phyloP scores from a whole-genome alignment of 2,113 vertebrate genomes.

The Chiloscyllium plagiosum region DNA sequence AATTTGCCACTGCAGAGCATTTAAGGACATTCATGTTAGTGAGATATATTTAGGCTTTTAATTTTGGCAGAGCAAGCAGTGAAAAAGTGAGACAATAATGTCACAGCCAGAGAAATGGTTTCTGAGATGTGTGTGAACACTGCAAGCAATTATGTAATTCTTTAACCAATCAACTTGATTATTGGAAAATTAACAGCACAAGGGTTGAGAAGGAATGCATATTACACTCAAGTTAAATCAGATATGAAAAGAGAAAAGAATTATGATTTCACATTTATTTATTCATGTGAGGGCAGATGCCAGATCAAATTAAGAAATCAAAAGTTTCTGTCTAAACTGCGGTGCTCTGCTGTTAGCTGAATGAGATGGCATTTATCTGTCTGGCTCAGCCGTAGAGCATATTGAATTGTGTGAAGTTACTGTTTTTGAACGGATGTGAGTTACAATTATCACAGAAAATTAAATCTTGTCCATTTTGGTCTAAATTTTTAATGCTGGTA shows the following conservation, averaged over 20 bases:
- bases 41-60: too few species aligned
- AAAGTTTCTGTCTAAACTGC: neutral
- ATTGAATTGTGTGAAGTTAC: neutral
- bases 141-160: too few species aligned
- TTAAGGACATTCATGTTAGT: too few species aligned
- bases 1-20: too few species aligned
- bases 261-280: neutral
- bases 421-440: neutral
- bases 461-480: neutral
- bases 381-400: neutral
- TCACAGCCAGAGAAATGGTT: too few species aligned
- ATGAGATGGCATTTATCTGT: neutral
- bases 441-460: neutral
- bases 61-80: too few species aligned
- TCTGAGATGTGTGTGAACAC: too few species aligned
- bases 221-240: neutral
- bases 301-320: neutral
- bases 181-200: too few species aligned
- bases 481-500: neutral
- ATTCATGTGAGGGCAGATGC: neutral
- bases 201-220: neutral
- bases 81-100: too few species aligned
- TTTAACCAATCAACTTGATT: too few species aligned
- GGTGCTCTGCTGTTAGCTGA: neutral
- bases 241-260: neutral